Conservation (phyloP, 2,113 vertebrate species). For the Phylloscopus trochiloides region DNA sequence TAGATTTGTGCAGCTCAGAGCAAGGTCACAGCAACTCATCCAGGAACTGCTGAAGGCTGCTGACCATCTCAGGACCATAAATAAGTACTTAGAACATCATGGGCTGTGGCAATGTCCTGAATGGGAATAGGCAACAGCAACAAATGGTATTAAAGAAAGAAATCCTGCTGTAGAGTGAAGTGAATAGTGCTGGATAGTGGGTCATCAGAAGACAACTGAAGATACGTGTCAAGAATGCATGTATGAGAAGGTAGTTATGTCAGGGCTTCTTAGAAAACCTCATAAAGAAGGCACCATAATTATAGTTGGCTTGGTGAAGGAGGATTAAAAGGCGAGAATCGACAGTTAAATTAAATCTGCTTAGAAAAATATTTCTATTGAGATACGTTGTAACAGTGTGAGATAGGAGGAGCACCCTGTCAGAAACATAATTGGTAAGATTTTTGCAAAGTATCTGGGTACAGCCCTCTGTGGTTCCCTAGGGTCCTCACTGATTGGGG, state of each 20-base stretch:
- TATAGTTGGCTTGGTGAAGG: background rate
- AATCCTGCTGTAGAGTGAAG: background rate
- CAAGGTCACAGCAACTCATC: background rate
- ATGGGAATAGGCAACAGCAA: background rate
- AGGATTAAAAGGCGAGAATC: background rate
- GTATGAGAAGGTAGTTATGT: background rate
- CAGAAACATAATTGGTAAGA: background rate
- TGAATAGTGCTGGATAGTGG: background rate
- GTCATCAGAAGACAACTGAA: background rate
- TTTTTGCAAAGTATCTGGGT: background rate
- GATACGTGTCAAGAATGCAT: background rate
- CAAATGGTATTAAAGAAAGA: background rate
- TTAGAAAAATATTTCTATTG: background rate
- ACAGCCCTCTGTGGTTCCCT: background rate
- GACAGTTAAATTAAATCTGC: background rate
- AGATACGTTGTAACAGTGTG: background rate
- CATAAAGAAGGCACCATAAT: background rate
- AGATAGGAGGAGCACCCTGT: background rate
- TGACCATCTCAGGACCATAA: background rate
- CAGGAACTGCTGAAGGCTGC: background rate
- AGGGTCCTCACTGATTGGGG: background rate
- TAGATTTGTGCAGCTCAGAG: background rate
- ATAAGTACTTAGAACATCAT: background rate
- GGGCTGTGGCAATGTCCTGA: background rate
- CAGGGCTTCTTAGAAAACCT: background rate